Base-by-base conservation (phyloP, 2,888 invertebrate genomes). In the Gymnocheta viridis region DNA sequence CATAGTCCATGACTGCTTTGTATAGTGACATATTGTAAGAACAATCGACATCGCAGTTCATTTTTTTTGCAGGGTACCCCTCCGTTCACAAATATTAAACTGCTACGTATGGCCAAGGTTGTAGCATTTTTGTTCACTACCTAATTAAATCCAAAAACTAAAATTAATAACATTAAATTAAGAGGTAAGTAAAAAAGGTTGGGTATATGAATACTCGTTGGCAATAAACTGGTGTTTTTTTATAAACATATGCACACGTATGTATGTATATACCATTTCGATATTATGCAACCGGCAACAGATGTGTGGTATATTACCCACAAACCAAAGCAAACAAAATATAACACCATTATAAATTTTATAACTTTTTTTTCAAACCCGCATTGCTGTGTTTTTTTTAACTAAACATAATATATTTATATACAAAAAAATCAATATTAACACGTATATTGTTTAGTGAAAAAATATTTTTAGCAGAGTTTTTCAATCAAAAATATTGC, bases 271-370 rank as follows among this genome's bases (percentile, higher is more conserved):
- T 69, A 74, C 41, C 44, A 62, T 69, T 70, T 67, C 24, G 22
- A 67, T 38, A 69, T 60, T 44, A 38, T 76, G 47, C 64, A 82
- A 49, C 70, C 58, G 77, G 70, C 64, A 66, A 70, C 77, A 72
- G 70, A 77, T 72, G 76, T 67, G 41, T 24, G 27, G 60, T 66
- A 35, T 72, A 24, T 19, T 64, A 4, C 9, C 44, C 32, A 47
- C 32, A 76, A 47, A 24, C 54, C 24, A 66, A 22, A 0, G 66
- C 17, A 56, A 56, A 44, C 66, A 66, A 54, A n/a, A n/a, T n/a
- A n/a, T n/a, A n/a, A 22, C 12, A 47, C 41, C 12, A 56, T 54
- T 66, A 24, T 64, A 44, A 41, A 54, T 19, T 19, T 29, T 17
- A 17, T n/a, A 17, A 14, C 2, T 24, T 35, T 56, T 67, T 44